These are phyloP conservation scores for Botia almorhae DNA, from an alignment of 2,797 vertebrate genomes.

Conservation along the genomic window DNA sequence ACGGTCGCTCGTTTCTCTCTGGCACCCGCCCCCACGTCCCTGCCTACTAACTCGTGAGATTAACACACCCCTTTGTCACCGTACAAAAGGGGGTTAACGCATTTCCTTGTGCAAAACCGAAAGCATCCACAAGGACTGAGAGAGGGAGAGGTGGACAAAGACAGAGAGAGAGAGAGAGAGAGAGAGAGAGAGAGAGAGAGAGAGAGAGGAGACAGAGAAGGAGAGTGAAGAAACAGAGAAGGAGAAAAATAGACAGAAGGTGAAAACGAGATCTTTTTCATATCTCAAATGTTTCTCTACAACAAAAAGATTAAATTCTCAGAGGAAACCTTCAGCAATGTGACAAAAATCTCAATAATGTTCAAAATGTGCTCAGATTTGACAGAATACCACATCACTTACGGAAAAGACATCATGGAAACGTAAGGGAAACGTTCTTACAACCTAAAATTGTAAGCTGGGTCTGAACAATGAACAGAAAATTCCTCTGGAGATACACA, in stretches of 20 bases:
- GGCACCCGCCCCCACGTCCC: constrained; percentile 61
- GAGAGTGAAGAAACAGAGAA: too few species aligned
- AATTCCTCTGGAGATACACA: neutral
- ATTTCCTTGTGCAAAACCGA: constrained; percentile 65
- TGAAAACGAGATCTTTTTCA: neutral
- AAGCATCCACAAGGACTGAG: constrained; percentile 42
- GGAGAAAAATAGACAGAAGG: too few species aligned
- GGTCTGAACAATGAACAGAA: constrained; percentile 4
- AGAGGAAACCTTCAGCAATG: neutral
- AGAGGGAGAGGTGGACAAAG: constrained; percentile 3
- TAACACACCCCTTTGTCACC: constrained; percentile 77
- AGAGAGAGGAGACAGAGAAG: neutral
- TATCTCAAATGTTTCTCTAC: neutral
- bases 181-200: constrained; percentile 35
- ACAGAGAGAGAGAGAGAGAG: constrained; percentile 3
- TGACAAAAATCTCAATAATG: neutral
- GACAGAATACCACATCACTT: neutral
- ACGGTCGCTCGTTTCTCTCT: neutral
- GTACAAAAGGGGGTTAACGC: constrained; percentile 77
- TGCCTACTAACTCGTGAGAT: constrained; percentile 76
- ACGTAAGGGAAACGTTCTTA: too few species aligned
- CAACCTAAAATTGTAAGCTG: too few species aligned
- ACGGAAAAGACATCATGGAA: too few species aligned
- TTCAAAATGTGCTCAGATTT: neutral
- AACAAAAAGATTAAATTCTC: neutral